Evolutionary conservation across 1,140 invertebrate genomes (phyloP), one percentile per base, ranked within the genome.

Genomic region (Holotrichia oblita): DNA sequence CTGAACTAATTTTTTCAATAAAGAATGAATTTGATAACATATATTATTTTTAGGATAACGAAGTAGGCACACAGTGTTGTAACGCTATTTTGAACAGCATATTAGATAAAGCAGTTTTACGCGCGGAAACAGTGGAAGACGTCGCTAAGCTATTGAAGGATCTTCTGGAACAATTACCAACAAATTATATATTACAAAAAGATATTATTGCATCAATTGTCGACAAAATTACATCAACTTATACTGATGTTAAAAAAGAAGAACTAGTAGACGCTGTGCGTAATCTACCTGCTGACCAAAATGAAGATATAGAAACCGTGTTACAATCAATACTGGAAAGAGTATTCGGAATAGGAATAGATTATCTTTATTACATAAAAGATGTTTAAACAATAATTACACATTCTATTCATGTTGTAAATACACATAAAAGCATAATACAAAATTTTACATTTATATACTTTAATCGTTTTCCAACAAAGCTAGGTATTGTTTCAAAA

Each of bases 401-500:
- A 6, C 6, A 22, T 22, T 76, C 48, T 76, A 42, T 76, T 24
- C 12, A 40, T 55, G 22, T 76, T 55, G 20, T 55, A 22, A 20
- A 76, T 44, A 75, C 4, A 27, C 14, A 22, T 20, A 55, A 24
- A 76, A 17, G 34, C 48, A 76, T 59, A 41, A 74, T 41, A 76
- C 12, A 76, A 14, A 48, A 76, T 69, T 69, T 69, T 74, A 41
- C 48, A 55, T 76, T 44, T 48, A 3, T 4, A 42, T 42, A 17
- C 0, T 12, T 59, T 61, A 61, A 27, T 80, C 80, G 64, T 81
- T 81, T 41, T 84, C 75, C 20, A 93, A 85, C 40, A 92, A 83
- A 0, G 88, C 87, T 82, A 91, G 88, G 85, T 93, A 93, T 83
- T 92, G 89, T 6, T 85, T 86, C 0, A 92, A 87, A 79, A 91